A percentile compares a stretch with the other conserved stretches of the same genome.
Conservation (phyloP, 2,888 invertebrate species). For the Agelastica alni region DNA sequence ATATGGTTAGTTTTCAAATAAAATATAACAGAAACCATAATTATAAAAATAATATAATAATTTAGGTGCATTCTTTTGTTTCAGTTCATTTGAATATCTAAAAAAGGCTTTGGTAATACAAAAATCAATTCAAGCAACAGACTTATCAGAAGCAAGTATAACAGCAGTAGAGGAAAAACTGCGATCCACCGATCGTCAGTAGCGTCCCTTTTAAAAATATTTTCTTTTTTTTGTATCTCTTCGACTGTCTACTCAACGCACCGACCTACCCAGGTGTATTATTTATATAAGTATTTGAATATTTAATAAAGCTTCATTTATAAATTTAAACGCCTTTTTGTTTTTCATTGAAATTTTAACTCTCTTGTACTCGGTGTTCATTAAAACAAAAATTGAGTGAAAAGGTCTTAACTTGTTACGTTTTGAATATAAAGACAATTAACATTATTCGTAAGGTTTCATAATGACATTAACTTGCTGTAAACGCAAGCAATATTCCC, state of each 20-base stretch:
- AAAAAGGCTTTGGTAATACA: slow-evolving; percentile 96
- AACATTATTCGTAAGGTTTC: too few relatives aligned
- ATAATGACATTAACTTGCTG: too few relatives aligned
- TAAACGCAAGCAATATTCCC: too few relatives aligned
- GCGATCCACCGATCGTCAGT: slow-evolving; percentile 93
- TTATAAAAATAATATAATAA: too few relatives aligned
- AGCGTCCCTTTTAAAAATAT: slow-evolving; percentile 45
- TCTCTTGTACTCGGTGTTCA: too few relatives aligned
- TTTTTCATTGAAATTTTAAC: too few relatives aligned
- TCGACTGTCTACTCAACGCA: slow-evolving; percentile 52
- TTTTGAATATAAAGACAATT: too few relatives aligned
- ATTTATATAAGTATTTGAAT: slow-evolving; percentile 58
- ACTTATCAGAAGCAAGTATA: slow-evolving; percentile 90
- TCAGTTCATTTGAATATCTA: slow-evolving; percentile 95
- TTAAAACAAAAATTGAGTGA: too few relatives aligned
- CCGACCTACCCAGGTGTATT: slow-evolving; percentile 53
- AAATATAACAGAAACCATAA: too few relatives aligned
- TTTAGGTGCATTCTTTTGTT: slow-evolving; percentile 3
- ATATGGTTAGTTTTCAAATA: too few relatives aligned
- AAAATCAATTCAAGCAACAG: slow-evolving; percentile 97
- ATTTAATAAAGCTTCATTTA: slow-evolving; percentile 58
- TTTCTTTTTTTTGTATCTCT: slow-evolving; percentile 29
- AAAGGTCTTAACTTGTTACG: too few relatives aligned
- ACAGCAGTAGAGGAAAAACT: slow-evolving; percentile 93
- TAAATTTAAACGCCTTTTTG: slow-evolving; percentile 43